A percentile compares a stretch with the other conserved stretches of the same genome.
Evolutionary conservation across 1,140 invertebrate species (phyloP).

Genomic region (Alviniconcha marisindica): DNA sequence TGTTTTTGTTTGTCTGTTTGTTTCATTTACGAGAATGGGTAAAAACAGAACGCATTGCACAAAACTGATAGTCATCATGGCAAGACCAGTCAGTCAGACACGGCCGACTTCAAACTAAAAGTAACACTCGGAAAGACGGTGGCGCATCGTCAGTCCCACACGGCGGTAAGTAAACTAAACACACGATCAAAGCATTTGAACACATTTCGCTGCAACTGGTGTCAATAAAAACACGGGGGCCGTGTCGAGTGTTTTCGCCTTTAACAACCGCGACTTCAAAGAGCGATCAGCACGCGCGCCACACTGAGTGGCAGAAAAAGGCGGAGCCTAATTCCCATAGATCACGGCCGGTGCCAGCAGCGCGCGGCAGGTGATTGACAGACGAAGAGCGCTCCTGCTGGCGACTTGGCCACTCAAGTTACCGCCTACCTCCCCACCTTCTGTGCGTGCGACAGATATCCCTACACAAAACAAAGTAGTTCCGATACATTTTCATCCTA

Average conservation of each 20-base stretch:
- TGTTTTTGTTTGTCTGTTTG: no score
- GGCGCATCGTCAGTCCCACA: not conserved
- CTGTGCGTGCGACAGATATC: not conserved
- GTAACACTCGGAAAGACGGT: no score
- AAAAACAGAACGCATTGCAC: no score
- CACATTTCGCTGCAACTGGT: slow-evolving; percentile 1
- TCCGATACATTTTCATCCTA: not conserved
- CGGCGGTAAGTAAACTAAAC: not conserved
- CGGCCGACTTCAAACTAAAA: no score
- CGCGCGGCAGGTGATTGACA: slow-evolving; percentile 31
- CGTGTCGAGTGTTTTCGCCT: slow-evolving; percentile 11
- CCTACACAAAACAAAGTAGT: slow-evolving; percentile 28
- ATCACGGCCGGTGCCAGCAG: slow-evolving; percentile 1
- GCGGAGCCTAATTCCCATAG: slow-evolving; percentile 3
- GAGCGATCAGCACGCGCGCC: slow-evolving; percentile 18
- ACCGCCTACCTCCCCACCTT: slow-evolving; percentile 27
- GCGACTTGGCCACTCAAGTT: slow-evolving; percentile 19
- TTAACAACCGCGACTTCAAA: not conserved
- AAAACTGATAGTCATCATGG: no score
- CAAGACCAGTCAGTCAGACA: no score
- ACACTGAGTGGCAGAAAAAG: slow-evolving; percentile 2
- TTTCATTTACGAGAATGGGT: no score
- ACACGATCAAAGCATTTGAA: not conserved
- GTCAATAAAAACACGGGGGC: not conserved
- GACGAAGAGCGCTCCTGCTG: slow-evolving; percentile 32